Base-by-base conservation (phyloP, 2,113 vertebrate genomes). In the Lipotes vexillifer region DNA sequence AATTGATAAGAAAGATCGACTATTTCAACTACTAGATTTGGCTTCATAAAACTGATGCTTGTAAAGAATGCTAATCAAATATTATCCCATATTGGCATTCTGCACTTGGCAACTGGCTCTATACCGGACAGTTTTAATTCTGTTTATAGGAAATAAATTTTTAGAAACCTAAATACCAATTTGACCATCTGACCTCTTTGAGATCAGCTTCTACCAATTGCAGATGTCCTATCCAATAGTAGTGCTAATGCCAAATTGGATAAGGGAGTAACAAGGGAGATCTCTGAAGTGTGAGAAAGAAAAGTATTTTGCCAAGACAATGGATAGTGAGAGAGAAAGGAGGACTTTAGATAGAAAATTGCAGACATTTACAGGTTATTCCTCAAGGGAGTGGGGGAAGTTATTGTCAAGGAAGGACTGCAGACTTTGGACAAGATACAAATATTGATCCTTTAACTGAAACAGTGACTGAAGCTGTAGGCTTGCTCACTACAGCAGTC, bases 391-490 rank as follows among this genome's bases (percentile, higher is more conserved):
- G 83, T 77, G 23, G 87, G 89, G 92, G 68, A 92, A 97, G 93
- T 97, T 97, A 97, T 97, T 98, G 94, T 88, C 93, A 96, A 93
- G 96, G 96, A 96, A 81, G 94, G 87, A 97, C 72, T 94, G 88
- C 91, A 93, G 71, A 96, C 89, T 93, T 97, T 94, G 94, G 96
- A 97, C 95, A 97, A 97, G 92, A 81, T 96, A 96, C 94, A 97
- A 96, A 97, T 98, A 98, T 98, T 95, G 97, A 98, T 97, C 88
- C 91, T 96, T 94, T 88, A 59, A 71, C 93, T 59, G 94, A 97
- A 97, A 95, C 96, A 97, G 77, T 89, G 96, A 93, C 92, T 96
- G 97, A 94, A 90, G 46, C 96, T 94, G 96, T 97, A 80, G 41
- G 52, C 78, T 81, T 38, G 59, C 72, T 94, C 18, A 13, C 97